Base-by-base conservation (phyloP, 2,113 vertebrate species). In the Orthonyx spaldingii region DNA sequence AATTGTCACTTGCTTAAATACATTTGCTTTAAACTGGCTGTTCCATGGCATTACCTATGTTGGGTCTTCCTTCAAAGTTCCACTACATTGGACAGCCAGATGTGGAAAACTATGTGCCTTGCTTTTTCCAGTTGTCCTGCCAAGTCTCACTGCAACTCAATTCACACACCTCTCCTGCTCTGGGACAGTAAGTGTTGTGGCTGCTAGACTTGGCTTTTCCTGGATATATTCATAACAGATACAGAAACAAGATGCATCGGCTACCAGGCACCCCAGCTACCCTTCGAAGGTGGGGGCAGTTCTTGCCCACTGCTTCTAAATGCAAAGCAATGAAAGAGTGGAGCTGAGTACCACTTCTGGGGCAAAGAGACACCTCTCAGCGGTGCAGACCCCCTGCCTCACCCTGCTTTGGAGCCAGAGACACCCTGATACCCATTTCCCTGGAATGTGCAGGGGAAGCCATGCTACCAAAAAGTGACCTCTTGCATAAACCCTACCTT, bases 391-490 rank as follows among this genome's bases (percentile, higher is more conserved):
- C 11, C 21, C 37, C 13, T 9, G 18, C 10, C 13, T 1, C 50
- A 26, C 16, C 30, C 39, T 3, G 16, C 50, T 46, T 23, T 80
- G 63, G 26, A 47, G 9, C 28, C 1, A 3, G n/a, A 77, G 16
- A 10, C 17, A 27, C 22, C 16, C 33, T 15, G 28, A 15, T n/a
- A 30, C 35, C 60, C 42, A 8, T 3, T 39, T 44, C 26, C 22
- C 42, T 55, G 42, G 20, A 19, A 20, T 1, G 4, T 1, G 0
- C 16, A 0, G 5, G 22, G 55, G 20, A n/a, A 80, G 15, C 9
- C 39, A 10, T 0, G 1, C 24, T 33, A 10, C 12, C 22, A 14
- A 66, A 59, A 70, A 49, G 13, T 0, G 3, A 78, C 39, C 24
- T 87, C 42, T 23, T 68, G 35, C 32, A 35, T 35, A 46, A 85